Conservation (phyloP, 2,797 vertebrate species). For the Microctenopoma lineatum region DNA sequence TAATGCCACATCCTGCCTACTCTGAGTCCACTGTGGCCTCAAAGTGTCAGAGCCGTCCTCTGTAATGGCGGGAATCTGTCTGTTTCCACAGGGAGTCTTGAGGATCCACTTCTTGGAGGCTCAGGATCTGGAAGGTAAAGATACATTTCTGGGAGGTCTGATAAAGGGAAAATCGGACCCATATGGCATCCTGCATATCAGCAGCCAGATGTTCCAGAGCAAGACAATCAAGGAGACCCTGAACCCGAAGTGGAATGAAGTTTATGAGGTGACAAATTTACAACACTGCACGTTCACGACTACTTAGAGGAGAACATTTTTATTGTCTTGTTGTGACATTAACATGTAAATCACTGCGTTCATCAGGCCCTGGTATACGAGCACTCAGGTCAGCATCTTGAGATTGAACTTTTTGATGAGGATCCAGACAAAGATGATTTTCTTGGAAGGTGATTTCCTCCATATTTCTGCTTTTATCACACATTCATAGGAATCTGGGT, state of each 20-base stretch:
- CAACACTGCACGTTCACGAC: background rate
- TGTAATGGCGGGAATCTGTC: background rate
- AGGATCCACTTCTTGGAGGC: conserved; percentile 97
- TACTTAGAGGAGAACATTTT: background rate
- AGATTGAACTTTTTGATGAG: conserved; percentile 98
- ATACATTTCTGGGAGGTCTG: conserved; percentile 93
- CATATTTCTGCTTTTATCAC: conserved; percentile 20
- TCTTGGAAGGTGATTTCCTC: conserved; percentile 89
- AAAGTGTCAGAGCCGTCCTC: conserved; percentile 22
- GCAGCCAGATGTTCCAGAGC: conserved; percentile 95
- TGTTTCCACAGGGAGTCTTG: conserved; percentile 88
- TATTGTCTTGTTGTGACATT: conserved; percentile 18
- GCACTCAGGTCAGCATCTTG: conserved; percentile 92
- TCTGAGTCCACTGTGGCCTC: conserved; percentile 13
- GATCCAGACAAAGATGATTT: conserved; percentile 99
- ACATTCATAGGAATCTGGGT: background rate
- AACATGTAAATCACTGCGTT: conserved; percentile 13
- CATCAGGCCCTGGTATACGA: conserved; percentile 93
- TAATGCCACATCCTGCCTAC: conserved; percentile 22
- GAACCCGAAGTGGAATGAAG: conserved; percentile 96
- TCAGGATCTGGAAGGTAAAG: conserved; percentile 94
- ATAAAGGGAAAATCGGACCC: conserved; percentile 98
- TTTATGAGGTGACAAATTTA: conserved; percentile 89
- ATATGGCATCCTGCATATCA: conserved; percentile 92
- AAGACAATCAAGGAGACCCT: conserved; percentile 96